phyloP scores from a whole-genome alignment of 2,888 invertebrate genomes.

The Macroteleia sp. region DNA sequence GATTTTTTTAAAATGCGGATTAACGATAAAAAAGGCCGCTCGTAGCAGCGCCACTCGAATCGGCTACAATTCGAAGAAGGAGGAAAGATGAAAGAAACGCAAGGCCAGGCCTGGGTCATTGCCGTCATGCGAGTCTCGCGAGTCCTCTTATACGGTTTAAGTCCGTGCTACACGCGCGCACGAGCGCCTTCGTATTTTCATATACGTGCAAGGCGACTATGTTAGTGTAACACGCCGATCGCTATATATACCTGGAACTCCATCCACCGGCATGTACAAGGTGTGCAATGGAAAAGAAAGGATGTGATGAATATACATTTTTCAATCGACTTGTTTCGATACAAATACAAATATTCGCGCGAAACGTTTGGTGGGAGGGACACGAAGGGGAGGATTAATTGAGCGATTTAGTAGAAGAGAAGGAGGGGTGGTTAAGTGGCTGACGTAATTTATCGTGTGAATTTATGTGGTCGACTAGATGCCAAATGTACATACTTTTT shows the following conservation, averaged over 20 bases:
- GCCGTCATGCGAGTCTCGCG: constrained; percentile 73
- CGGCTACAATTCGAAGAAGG: constrained; percentile 73
- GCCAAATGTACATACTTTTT: no score
- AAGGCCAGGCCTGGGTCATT: constrained; percentile 78
- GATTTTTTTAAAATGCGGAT: constrained; percentile 57
- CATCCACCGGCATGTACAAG: constrained; percentile 56
- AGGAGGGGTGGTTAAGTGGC: not conserved
- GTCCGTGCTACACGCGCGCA: constrained; percentile 41
- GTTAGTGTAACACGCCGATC: constrained; percentile 60
- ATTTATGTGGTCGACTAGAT: constrained; percentile 8
- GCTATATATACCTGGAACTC: constrained; percentile 59
- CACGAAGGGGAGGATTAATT: constrained; percentile 4
- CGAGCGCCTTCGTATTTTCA: constrained; percentile 30
- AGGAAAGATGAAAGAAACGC: constrained; percentile 79
- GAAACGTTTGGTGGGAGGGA: not conserved
- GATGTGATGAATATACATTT: constrained; percentile 45
- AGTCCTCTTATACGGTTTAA: constrained; percentile 64
- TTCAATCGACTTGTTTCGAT: constrained; percentile 44
- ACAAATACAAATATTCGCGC: constrained; percentile 25
- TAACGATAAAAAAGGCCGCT: constrained; percentile 61
- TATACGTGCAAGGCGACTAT: constrained; percentile 35
- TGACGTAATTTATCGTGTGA: constrained; percentile 10
- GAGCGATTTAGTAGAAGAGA: constrained; percentile 4
- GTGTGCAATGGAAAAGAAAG: constrained; percentile 53
- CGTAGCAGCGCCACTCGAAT: constrained; percentile 68